Base-by-base conservation (phyloP, 2,113 vertebrate genomes). In the Lophotis ruficrista region DNA sequence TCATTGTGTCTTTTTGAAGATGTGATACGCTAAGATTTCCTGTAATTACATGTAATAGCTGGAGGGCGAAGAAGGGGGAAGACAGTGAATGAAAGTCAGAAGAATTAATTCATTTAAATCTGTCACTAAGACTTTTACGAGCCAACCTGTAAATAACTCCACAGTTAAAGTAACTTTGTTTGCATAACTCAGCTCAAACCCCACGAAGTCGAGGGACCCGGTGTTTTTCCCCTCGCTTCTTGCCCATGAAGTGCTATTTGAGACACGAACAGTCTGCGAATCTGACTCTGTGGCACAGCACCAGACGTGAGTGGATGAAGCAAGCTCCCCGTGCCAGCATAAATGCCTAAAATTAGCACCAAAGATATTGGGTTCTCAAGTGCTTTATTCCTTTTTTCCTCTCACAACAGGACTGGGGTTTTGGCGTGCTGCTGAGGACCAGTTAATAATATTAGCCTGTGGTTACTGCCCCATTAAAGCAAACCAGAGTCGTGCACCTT, bases 11-110 rank as follows among this genome's bases (percentile, higher is more conserved):
- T 81, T 87, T 96, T 91, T 97, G 96, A 94, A 96, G 95, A 95
- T 93, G 87, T 68, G 89, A 95, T 85, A 72, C n/a, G 45, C 6
- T 53, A 68, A 95, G 91, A 54, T 92, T 96, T 97, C 95, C 95
- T 97, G 96, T 93, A 94, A 96, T 96, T 94, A 95, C 94, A 58
- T 12, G 78, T 48, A 89, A 97, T 87, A 77, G 96, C 94, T 92
- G 11, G 87, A 91, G 91, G 94, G 94, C 65, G 61, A 90, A 80
- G 50, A 31, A 54, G 28, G 35, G 85, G 70, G 30, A 90, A 94
- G 94, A n/a, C 79, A 50, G 89, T 3, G 0, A 92, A 94, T 33
- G 87, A 50, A 85, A 96, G 91, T 76, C 93, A 79, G 93, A 90
- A 61, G 57, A 84, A 96, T 89, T 93, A 93, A 92, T 93, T 92